phyloP scores from a whole-genome alignment of 2,888 invertebrate species.

The Drosophila recens region DNA sequence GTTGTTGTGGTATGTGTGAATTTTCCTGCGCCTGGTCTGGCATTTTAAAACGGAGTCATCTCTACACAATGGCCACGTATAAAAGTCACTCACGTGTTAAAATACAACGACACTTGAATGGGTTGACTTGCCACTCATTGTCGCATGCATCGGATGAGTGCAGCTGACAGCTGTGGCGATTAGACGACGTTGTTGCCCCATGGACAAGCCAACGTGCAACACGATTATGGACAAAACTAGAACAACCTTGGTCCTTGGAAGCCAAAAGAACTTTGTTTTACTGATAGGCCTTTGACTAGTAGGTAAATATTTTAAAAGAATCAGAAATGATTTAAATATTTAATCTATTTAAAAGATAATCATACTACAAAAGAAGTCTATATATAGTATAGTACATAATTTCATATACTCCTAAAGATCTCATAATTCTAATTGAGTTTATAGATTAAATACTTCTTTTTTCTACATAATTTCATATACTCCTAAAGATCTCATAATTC shows the following conservation, averaged over 20 bases:
- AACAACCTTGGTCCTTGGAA: not conserved
- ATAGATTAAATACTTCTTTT: no score
- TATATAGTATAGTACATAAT: no score
- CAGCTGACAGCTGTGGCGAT: slow-evolving; percentile 49
- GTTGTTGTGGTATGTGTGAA: slow-evolving; percentile 56
- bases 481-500: not conserved
- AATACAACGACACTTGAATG: slow-evolving; percentile 69
- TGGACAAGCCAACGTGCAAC: slow-evolving; percentile 12
- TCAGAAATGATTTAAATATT: not conserved
- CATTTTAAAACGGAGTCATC: slow-evolving; percentile 67
- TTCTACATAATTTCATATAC: no score
- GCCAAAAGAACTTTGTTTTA: not conserved
- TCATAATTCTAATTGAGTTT: no score
- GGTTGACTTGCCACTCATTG: slow-evolving; percentile 47
- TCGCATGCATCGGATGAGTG: slow-evolving; percentile 44
- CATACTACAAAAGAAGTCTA: no score
- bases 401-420: not conserved
- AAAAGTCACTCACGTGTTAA: slow-evolving; percentile 78
- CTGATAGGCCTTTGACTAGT: not conserved
- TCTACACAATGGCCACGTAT: slow-evolving; percentile 52
- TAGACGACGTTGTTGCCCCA: slow-evolving; percentile 21
- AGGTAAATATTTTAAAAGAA: not conserved
- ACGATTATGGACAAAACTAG: not conserved
- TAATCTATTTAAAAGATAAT: not conserved
- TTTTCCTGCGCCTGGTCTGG: slow-evolving; percentile 62